Evolutionary conservation across 2,888 invertebrate species (phyloP).

Genomic region (Oscheius onirici): DNA sequence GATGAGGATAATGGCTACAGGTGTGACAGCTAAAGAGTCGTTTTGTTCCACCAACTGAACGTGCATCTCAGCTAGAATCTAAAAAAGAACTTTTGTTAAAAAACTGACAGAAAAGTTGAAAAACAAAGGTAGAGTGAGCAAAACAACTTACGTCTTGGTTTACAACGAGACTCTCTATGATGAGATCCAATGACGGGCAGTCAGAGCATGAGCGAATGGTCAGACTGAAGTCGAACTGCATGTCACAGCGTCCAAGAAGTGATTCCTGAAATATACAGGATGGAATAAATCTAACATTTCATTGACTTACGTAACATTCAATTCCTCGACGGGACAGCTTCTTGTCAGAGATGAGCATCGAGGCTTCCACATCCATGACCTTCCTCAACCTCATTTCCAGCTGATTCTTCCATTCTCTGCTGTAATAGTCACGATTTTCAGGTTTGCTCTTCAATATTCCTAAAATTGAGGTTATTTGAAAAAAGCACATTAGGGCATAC

Average conservation of each 20-base stretch:
- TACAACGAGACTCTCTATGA: not conserved
- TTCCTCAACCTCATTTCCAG: conserved; percentile 9
- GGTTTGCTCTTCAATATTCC: not conserved
- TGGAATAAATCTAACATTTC: not conserved
- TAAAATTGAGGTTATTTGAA: not conserved
- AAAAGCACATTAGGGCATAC: conserved; percentile 4
- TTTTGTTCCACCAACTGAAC: not conserved
- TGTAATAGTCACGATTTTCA: not conserved
- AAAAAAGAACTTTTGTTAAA: no score
- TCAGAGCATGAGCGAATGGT: not conserved
- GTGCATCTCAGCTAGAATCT: not conserved
- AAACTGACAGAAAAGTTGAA: not conserved
- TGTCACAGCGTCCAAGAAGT: not conserved
- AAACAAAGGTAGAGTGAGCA: not conserved
- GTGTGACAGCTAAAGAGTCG: not conserved
- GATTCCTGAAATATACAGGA: not conserved
- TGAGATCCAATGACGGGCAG: not conserved
- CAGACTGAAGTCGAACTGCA: not conserved
- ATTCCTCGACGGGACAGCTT: not conserved
- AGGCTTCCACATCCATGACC: not conserved
- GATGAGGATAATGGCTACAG: not conserved
- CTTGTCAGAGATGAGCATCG: not conserved
- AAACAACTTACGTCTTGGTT: not conserved
- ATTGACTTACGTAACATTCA: conserved; percentile 10
- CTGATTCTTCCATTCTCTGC: not conserved